Conservation (phyloP, 1,140 invertebrate genomes). For the Orius laevigatus region DNA sequence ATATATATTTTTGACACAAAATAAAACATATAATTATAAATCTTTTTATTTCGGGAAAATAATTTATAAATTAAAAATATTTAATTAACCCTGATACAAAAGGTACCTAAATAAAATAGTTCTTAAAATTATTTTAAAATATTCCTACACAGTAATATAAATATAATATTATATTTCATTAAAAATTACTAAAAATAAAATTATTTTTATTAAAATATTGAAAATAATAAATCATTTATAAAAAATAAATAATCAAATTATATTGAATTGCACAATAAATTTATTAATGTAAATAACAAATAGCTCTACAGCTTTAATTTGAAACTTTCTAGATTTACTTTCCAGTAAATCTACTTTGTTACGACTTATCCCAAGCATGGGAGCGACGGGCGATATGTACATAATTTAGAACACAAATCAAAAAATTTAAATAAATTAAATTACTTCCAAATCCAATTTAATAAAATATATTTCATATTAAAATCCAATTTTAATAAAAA, state of each 20-base stretch:
- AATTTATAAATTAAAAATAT: slow-evolving; percentile 4
- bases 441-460: slow-evolving; percentile 39
- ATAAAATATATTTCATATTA: slow-evolving; percentile 25
- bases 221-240: slow-evolving; percentile 14
- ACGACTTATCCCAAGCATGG: too few species aligned
- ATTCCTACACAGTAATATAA: slow-evolving; percentile 5
- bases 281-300: too few species aligned
- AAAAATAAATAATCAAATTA: slow-evolving; percentile 26
- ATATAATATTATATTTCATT: too few species aligned
- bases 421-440: slow-evolving; percentile 28
- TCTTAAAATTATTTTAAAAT: neutral
- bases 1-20: slow-evolving; percentile 4
- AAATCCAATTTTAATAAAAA: slow-evolving; percentile 27
- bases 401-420: too few species aligned
- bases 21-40: too few species aligned
- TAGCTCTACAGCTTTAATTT: slow-evolving; percentile 36
- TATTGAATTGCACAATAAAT: slow-evolving; percentile 30
- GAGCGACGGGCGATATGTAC: slow-evolving; percentile 52
- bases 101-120: slow-evolving; percentile 10
- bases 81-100: too few species aligned
- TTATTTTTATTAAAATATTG: slow-evolving; percentile 18
- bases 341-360: too few species aligned
- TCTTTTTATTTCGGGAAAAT: too few species aligned
- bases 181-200: too few species aligned
- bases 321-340: too few species aligned